Conservation (phyloP, 23 tunicate species). For the Halocynthia aurantium region DNA sequence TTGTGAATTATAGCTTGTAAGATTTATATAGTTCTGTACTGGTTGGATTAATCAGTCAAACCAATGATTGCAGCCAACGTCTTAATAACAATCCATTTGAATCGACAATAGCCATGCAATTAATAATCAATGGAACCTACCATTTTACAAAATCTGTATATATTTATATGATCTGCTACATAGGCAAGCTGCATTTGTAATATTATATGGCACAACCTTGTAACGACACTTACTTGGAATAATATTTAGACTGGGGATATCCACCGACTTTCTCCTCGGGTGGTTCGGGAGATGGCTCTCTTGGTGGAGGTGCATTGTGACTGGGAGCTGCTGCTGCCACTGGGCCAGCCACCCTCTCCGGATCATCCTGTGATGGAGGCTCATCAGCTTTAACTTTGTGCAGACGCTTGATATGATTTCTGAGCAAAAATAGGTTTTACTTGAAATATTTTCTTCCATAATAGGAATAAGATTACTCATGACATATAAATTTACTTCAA, state of each 20-base stretch:
- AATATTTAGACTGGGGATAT: not conserved
- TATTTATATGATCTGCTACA: too few species aligned
- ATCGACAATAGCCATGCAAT: too few species aligned
- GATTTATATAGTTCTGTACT: too few species aligned
- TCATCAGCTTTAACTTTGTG: conserved; percentile 34
- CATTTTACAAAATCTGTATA: too few species aligned
- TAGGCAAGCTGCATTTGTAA: too few species aligned
- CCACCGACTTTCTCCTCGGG: not conserved
- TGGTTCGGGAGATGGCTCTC: not conserved
- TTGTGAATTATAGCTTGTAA: too few species aligned
- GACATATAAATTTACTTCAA: conserved; percentile 56
- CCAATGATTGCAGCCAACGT: too few species aligned
- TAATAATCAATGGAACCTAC: too few species aligned
- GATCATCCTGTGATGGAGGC: not conserved
- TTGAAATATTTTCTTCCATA: not conserved
- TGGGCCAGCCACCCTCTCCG: not conserved
- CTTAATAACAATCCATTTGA: too few species aligned
- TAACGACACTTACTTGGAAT: not conserved
- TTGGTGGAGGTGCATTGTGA: conserved; percentile 8
- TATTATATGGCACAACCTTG: too few species aligned
- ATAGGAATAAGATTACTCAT: not conserved
- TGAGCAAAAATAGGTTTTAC: conserved; percentile 4
- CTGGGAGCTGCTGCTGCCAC: conserved; percentile 12
- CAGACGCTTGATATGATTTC: conserved; percentile 76
- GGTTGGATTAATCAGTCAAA: too few species aligned